These are phyloP conservation scores for Drosophila lacteicornis DNA, from an alignment of 1,140 invertebrate genomes.

Conservation along the genomic window DNA sequence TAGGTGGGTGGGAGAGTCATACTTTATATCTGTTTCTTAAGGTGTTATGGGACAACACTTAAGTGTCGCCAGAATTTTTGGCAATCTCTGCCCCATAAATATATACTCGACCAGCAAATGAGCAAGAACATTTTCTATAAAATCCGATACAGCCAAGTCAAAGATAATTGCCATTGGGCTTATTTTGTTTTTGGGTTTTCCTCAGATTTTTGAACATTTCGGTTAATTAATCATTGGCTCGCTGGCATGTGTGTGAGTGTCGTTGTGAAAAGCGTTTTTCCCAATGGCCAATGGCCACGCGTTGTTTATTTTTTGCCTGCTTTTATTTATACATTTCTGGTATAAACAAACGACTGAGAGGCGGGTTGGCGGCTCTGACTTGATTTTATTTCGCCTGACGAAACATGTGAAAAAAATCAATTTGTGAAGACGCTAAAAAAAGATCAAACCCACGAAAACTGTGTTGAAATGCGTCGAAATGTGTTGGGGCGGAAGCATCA, in stretches of 20 bases:
- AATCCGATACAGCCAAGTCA: conserved; percentile 43
- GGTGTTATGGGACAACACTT: conserved; percentile 28
- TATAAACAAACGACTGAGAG: conserved; percentile 66
- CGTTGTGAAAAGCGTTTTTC: conserved; percentile 37
- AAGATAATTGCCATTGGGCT: conserved; percentile 41
- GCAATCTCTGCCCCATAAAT: conserved; percentile 35
- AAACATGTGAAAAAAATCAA: conserved; percentile 74
- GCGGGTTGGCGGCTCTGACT: conserved; percentile 10
- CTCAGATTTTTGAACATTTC: conserved; percentile 31
- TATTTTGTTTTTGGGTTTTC: conserved; percentile 27
- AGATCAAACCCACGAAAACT: conserved; percentile 28
- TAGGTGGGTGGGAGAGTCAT: conserved; percentile 6
- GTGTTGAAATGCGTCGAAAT: conserved; percentile 35
- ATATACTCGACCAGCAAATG: neutral
- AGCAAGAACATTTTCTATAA: conserved; percentile 1
- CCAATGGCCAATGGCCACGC: conserved; percentile 46
- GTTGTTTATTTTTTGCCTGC: conserved; percentile 27
- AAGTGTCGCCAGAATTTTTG: conserved; percentile 42
- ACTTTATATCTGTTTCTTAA: conserved; percentile 31
- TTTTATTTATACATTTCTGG: conserved; percentile 35
- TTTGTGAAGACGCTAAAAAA: conserved; percentile 61
- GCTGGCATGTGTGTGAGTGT: conserved; percentile 23
- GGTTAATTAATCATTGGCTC: conserved; percentile 53
- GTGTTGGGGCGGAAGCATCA: conserved; percentile 21
- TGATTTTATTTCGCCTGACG: conserved; percentile 61